Evolutionary conservation across 2,888 invertebrate species (phyloP).

Genomic region (Chrysomela aeneicollis): DNA sequence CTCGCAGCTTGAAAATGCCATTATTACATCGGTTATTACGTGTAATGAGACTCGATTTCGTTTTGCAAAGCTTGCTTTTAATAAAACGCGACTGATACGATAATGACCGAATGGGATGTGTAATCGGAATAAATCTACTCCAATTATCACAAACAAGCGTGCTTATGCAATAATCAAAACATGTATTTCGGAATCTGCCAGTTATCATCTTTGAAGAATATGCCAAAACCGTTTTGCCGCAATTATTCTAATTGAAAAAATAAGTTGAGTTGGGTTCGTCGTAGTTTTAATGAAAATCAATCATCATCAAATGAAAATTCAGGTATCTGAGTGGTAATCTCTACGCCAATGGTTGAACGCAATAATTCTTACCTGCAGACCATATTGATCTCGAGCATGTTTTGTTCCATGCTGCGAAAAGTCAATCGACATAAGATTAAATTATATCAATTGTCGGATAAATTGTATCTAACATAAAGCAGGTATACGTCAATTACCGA

Average conservation of each 20-base stretch:
- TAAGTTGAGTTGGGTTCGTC: too few species aligned
- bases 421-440: constrained; percentile 43
- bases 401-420: constrained; percentile 31
- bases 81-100: not conserved
- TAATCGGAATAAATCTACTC: not conserved
- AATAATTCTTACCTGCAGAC: constrained; percentile 21
- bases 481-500: constrained; percentile 53
- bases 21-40: constrained; percentile 15
- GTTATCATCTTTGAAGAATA: not conserved
- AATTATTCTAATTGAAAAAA: too few species aligned
- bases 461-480: constrained; percentile 52
- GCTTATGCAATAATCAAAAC: too few species aligned
- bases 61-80: not conserved
- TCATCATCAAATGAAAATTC: too few species aligned
- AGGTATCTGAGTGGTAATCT: not conserved
- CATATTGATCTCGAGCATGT: constrained; percentile 31
- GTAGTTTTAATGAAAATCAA: too few species aligned
- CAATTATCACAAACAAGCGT: not conserved
- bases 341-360: constrained; percentile 3
- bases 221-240: too few species aligned
- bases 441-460: constrained; percentile 53
- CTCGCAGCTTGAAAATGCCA: not conserved
- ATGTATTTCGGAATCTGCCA: too few species aligned
- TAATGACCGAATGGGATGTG: not conserved
- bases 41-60: constrained; percentile 15